Evolutionary conservation across 2,797 vertebrate genomes (phyloP), one percentile per base, ranked within the genome.

Genomic region (Anabas testudineus): DNA sequence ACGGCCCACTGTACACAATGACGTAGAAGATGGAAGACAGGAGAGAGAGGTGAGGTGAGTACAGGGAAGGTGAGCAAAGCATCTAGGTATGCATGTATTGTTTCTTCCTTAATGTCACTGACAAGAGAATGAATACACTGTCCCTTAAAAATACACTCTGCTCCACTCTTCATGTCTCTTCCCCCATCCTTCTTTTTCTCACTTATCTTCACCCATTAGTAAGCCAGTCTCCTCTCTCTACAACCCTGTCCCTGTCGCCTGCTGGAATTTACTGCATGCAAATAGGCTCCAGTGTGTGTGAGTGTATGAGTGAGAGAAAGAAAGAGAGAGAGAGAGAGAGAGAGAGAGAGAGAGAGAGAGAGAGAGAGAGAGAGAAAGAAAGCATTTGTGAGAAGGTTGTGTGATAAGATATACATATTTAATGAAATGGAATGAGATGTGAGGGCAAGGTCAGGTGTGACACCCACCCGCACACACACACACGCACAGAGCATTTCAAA

Each of bases 341-440:
- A 8, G 32, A 10, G 34, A 10, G 4, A 14, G 37, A 4, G 5
- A 39, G 37, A 93, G 36, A 43, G 52, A 67, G 53, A 10, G 32
- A 8, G 32, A 10, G 34, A 10, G 4, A 14, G 37, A 4, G 5
- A 39, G 37, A 93, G 36, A 43, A 52, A 67, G 53, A 47, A 48
- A 58, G 67, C 30, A 7, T 67, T 65, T 76, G 73, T 55, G 71
- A 76, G 83, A 68, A 93, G 95, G 95, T 91, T 94, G 87, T 94
- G 95, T 96, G 96, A 97, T 99, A 97, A 97, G 96, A 98, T 97
- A 98, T 99, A 96, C 97, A 99, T 99, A 97, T 99, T 99, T 99
- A 99, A 99, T 99, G 97, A 99, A 96, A 95, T 93, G 91, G 94
- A 96, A 97, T 96, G 95, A 96, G 95, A 94, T 94, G 95, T 90